A percentile compares a stretch with the other conserved stretches of the same genome.
Conservation (phyloP, 2,113 vertebrate genomes). For the Hypanus sabinus region DNA sequence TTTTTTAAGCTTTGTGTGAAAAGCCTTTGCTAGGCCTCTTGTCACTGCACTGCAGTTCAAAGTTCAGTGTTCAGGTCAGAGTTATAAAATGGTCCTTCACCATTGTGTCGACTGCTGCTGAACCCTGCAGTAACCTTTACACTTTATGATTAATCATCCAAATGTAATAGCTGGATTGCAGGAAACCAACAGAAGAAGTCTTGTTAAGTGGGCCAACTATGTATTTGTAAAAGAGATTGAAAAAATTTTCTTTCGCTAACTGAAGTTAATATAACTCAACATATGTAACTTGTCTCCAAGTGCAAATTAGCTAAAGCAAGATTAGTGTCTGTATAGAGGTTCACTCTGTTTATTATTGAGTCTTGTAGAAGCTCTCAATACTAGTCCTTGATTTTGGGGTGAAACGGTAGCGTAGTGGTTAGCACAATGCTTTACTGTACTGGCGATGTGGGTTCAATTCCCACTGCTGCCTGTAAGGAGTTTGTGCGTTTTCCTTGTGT, state of each 20-base stretch:
- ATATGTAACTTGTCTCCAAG: slow-evolving; percentile 29
- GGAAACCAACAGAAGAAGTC: slow-evolving; percentile 46
- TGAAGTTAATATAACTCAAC: slow-evolving; percentile 48
- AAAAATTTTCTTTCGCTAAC: slow-evolving; percentile 48
- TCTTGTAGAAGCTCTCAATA: background rate
- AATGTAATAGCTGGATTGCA: slow-evolving; percentile 50
- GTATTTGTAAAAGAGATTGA: slow-evolving; percentile 48
- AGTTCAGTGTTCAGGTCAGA: slow-evolving; percentile 53
- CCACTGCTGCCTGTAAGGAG: no score
- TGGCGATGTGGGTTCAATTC: no score
- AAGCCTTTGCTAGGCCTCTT: slow-evolving; percentile 46
- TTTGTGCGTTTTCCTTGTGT: no score
- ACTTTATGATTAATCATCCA: slow-evolving; percentile 51
- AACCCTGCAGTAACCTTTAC: slow-evolving; percentile 52
- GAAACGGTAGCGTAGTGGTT: no score
- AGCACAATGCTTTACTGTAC: no score
- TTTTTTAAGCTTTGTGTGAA: slow-evolving; percentile 48
- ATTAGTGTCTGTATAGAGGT: slow-evolving; percentile 35
- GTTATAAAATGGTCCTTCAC: slow-evolving; percentile 48
- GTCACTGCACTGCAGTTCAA: slow-evolving; percentile 47
- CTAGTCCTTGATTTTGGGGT: background rate
- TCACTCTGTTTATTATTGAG: background rate
- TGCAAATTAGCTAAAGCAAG: slow-evolving; percentile 47
- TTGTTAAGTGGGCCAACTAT: slow-evolving; percentile 44
- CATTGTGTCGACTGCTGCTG: slow-evolving; percentile 48